Evolutionary conservation across 1,140 invertebrate species (phyloP), one percentile per base, ranked within the genome.

Genomic region (Contarinia nasturtii): DNA sequence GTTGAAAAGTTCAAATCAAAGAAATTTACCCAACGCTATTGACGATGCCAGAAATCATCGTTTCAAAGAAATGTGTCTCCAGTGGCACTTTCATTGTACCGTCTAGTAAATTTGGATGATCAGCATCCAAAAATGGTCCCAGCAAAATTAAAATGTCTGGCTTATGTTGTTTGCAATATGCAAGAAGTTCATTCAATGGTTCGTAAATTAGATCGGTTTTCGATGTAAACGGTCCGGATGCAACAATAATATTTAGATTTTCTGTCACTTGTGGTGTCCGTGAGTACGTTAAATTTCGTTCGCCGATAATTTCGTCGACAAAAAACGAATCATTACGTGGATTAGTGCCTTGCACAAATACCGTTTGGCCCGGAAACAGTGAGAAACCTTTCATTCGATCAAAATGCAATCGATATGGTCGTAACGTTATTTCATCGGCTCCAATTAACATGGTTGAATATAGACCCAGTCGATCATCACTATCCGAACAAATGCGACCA

Each of bases 331-430:
- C 74, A 0, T 80, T 80, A 3, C 74, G 72, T 2, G 72, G 73
- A 61, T 86, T 85, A 1, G 70, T 66, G 1, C 84, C 86, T 40
- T 76, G 70, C 33, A 84, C 70, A 2, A 79, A 76, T 10, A 88
- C 73, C 18, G 89, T 74, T 71, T 92, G 86, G 1, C 88, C 88
- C 3, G 88, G 82, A 59, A 87, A 91, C 11, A 92, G 58, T 0
- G 81, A 79, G 55, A 77, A 87, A 38, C 79, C 72, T 33, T 73
- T 68, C 8, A 85, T 53, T 46, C 74, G 70, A 21, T 62, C 69
- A 4, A 83, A 64, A 57, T 82, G 76, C 10, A 84, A 52, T 10
- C 60, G 54, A 2, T 77, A 63, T 10, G 58, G 58, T 54, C 64
- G 54, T 43, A 54, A 54, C 4, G 51, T 59, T 27, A 56, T 63